A percentile compares a stretch with the other conserved stretches of the same genome.
phyloP scores from a whole-genome alignment of 2,113 vertebrate genomes.

The Mobula hypostoma region DNA sequence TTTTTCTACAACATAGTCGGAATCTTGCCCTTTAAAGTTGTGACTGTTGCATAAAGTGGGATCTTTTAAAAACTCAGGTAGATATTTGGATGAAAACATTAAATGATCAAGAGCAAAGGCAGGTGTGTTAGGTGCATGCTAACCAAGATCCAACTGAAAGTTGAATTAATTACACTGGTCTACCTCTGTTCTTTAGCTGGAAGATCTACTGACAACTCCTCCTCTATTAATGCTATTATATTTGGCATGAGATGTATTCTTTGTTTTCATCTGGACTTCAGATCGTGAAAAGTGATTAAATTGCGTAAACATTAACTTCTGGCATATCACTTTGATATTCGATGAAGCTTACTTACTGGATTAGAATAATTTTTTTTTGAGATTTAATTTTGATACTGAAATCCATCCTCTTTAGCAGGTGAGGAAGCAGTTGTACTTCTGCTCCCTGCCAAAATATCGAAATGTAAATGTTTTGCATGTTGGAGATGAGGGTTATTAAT shows the following conservation, averaged over 20 bases:
- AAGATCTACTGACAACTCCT: not conserved
- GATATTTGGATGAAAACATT: not conserved
- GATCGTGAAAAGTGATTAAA: slow-evolving; percentile 18
- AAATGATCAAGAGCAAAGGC: not conserved
- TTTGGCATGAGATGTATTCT: not conserved
- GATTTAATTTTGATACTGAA: not conserved
- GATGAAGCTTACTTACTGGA: not conserved
- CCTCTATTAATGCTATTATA: not conserved
- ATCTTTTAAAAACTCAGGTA: not conserved
- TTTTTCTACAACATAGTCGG: not conserved
- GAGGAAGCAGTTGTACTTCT: not conserved
- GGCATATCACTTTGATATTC: not conserved
- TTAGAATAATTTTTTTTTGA: not conserved
- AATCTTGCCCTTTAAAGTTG: not conserved
- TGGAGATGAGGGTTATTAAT: not conserved
- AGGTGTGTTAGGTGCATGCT: not conserved
- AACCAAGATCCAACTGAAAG: not conserved
- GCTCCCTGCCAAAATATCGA: not conserved
- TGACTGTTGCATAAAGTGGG: not conserved
- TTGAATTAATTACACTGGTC: not conserved
- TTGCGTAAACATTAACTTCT: not conserved
- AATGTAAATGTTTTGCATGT: not conserved
- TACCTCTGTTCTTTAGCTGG: not conserved
- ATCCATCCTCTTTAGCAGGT: not conserved
- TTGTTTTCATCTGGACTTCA: not conserved